phyloP scores from a whole-genome alignment of 2,888 invertebrate species.

The Eutolmus rufibarbis region DNA sequence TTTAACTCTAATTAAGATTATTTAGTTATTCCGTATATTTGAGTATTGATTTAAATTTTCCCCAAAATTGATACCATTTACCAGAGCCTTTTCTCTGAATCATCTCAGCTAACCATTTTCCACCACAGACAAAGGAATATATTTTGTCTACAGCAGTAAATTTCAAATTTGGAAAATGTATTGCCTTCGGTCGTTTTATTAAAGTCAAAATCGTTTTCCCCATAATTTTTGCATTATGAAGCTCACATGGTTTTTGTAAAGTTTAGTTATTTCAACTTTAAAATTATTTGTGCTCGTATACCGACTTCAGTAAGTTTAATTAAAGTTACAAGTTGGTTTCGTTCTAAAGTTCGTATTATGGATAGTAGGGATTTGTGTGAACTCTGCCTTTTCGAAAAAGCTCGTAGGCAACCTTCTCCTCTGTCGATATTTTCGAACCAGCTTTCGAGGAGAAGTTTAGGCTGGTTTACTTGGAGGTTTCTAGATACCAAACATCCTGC shows the following conservation, averaged over 20 bases:
- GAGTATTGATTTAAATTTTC: too few species aligned
- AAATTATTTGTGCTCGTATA: neutral
- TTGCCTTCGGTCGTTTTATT: neutral
- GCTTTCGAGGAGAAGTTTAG: neutral
- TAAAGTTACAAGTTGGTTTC: neutral
- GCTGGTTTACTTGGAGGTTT: neutral
- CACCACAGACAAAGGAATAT: neutral
- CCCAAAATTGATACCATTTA: neutral
- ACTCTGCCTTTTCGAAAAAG: neutral
- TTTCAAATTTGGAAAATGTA: neutral
- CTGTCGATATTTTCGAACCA: neutral
- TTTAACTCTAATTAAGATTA: too few species aligned
- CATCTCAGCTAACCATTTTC: neutral
- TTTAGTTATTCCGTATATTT: too few species aligned
- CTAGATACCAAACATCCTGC: neutral
- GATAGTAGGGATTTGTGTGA: neutral
- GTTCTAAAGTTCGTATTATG: neutral
- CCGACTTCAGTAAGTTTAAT: neutral
- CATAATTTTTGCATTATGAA: neutral
- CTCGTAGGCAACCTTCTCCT: neutral
- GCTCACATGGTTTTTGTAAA: neutral
- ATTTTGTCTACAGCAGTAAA: neutral
- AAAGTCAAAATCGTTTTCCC: neutral
- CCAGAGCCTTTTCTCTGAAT: neutral
- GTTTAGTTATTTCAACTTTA: neutral